A percentile compares a stretch with the other conserved stretches of the same genome.
Conservation (phyloP, 2,113 vertebrate species). For the Ceyx cyanopectus region DNA sequence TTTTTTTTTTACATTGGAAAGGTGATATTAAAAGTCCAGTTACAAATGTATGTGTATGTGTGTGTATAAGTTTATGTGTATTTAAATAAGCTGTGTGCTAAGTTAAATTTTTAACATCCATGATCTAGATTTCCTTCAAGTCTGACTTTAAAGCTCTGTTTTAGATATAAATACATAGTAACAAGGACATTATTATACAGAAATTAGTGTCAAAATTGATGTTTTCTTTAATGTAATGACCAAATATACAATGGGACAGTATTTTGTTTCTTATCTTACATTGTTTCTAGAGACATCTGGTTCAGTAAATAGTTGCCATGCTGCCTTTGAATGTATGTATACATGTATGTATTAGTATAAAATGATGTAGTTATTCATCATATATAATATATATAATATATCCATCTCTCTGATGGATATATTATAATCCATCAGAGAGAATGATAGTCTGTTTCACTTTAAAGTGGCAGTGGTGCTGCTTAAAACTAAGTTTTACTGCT, state of each 20-base stretch:
- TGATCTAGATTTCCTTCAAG: background rate
- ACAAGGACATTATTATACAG: background rate
- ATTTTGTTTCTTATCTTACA: background rate
- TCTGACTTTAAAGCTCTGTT: background rate
- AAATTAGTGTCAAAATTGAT: background rate
- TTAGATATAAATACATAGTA: background rate
- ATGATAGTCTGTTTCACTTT: background rate
- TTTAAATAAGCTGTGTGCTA: background rate
- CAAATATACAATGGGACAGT: fast-evolving
- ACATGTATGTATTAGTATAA: background rate
- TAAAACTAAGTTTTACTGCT: background rate
- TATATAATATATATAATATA: too few relatives aligned
- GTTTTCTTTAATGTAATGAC: background rate
- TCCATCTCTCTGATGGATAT: too few relatives aligned
- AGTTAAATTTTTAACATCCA: background rate
- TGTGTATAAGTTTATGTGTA: background rate
- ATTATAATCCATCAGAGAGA: background rate
- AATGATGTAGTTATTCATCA: background rate
- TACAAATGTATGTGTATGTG: background rate
- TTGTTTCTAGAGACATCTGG: background rate
- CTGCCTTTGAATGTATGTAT: background rate
- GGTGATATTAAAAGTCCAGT: background rate
- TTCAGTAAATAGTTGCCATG: background rate
- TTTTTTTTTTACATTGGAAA: background rate
- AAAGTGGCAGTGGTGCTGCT: background rate